A percentile compares a stretch with the other conserved stretches of the same genome.
Evolutionary conservation across 2,797 vertebrate species (phyloP).

Genomic region (Channallabes apus): DNA sequence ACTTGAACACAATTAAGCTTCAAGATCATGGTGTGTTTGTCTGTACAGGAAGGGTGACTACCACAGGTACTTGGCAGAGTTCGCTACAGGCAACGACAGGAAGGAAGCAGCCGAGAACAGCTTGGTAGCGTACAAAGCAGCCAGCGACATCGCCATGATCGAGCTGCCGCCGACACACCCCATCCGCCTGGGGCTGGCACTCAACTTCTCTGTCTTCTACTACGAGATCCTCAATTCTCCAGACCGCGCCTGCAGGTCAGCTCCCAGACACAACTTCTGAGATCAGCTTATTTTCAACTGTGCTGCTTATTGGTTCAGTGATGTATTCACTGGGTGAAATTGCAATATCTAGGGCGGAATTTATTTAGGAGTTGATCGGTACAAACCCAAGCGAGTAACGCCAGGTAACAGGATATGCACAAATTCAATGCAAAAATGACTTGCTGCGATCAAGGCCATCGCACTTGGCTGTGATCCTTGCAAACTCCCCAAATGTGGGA

Average conservation of each 20-base stretch:
- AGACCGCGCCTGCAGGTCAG: slow-evolving; percentile 93
- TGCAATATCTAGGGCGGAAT: background rate
- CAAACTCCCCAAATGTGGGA: too few relatives aligned
- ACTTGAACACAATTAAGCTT: background rate
- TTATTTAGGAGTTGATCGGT: background rate
- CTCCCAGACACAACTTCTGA: background rate
- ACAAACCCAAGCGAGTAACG: background rate
- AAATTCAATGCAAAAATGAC: background rate
- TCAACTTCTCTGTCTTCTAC: slow-evolving; percentile 99
- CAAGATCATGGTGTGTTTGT: background rate
- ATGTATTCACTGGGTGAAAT: background rate
- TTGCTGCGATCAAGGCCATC: too few relatives aligned
- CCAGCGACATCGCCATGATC: slow-evolving; percentile 94
- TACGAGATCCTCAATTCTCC: slow-evolving; percentile 99
- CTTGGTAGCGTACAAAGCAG: slow-evolving; percentile 94
- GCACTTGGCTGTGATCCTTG: too few relatives aligned
- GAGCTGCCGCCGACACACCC: slow-evolving; percentile 95
- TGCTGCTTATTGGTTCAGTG: background rate
- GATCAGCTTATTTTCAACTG: background rate
- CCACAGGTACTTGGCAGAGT: slow-evolving; percentile 98
- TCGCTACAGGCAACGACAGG: slow-evolving; percentile 94
- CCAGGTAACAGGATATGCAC: background rate
- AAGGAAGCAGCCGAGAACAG: slow-evolving; percentile 97
- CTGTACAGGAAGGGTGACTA: slow-evolving; percentile 94
- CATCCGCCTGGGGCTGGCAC: slow-evolving; percentile 92